phyloP scores from a whole-genome alignment of 2,113 vertebrate species.

The Myxocyprinus asiaticus region DNA sequence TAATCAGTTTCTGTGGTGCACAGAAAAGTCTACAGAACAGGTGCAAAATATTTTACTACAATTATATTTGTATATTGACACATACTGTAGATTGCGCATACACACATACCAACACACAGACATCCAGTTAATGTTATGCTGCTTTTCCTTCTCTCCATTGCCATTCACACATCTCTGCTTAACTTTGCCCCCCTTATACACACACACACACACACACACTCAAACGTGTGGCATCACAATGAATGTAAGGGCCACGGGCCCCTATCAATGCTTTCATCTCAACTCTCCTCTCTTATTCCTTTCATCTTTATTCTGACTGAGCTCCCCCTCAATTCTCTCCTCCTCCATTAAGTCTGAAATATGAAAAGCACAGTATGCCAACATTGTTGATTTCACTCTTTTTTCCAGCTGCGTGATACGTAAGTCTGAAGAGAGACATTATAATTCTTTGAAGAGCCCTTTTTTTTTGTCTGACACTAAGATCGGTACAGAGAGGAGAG shows the following conservation, averaged over 20 bases:
- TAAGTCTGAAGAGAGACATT: slow-evolving; percentile 40
- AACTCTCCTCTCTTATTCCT: slow-evolving; percentile 28
- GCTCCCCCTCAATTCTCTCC: background rate
- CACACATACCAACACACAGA: background rate
- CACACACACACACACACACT: background rate
- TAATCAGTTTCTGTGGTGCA: background rate
- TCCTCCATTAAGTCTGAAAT: slow-evolving; percentile 25
- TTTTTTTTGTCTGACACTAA: slow-evolving; percentile 33
- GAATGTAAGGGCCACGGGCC: slow-evolving; percentile 35
- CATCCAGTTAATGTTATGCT: background rate
- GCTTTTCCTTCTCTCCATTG: background rate
- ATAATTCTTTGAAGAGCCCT: slow-evolving; percentile 45
- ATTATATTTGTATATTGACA: background rate
- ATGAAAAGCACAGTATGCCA: slow-evolving; percentile 21
- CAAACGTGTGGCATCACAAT: background rate
- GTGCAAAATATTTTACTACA: background rate
- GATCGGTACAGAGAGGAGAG: slow-evolving; percentile 25
- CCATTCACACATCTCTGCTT: slow-evolving; percentile 29
- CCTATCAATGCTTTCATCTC: slow-evolving; percentile 48
- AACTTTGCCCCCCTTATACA: background rate
- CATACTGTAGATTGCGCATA: background rate
- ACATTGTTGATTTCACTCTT: slow-evolving; percentile 19
- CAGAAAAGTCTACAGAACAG: no score
- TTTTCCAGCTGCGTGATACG: background rate
- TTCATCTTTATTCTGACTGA: slow-evolving; percentile 39